Base-by-base conservation (phyloP, 2,888 invertebrate genomes). In the Baccha elongata region DNA sequence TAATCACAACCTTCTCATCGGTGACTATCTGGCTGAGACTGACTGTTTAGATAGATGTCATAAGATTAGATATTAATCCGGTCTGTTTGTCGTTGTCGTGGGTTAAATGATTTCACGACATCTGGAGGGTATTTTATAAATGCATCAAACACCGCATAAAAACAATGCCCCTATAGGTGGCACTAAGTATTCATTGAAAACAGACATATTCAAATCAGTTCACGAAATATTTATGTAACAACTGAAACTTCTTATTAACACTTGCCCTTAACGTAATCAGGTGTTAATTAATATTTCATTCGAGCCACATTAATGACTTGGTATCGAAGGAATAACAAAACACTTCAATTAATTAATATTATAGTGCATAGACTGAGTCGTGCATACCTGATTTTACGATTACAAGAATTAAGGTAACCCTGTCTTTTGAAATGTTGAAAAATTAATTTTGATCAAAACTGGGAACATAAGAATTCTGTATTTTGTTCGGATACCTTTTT, bases 201-300 rank as follows among this genome's bases (percentile, higher is more conserved):
- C 7, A 40, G 32, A 6, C 23, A n/a, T 15, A 48, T 50, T 21
- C 1, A 40, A 64, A 55, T 26, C 37, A 37, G 17, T 64, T 55
- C 55, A 76, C 55, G 64, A 71, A 58, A 48, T 69, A 26, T 60
- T 23, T 62, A 37, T 52, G 15, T 19, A 58, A 74, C 15, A 42
- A 21, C 35, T 62, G 8, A 26, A 11, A 15, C 46, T 55, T 29
- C 10, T 19, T 11, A 11, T 60, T 0, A 3, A 1, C 21, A 40
- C 23, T 15, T 44, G 60, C 44, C 44, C 11, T 40, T 19, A 1
- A 19, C 4, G 40, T 40, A 23, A 40, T 40, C n/a, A 23, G 15
- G 15, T 40, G 3, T 7, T 6, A 13, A 1, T 40, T 1, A 2
- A n/a, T 26, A 13, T n/a, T 15, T 35, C 1, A 40, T 42, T 67